Conservation (phyloP, 92 coral and sea anemone genomes). For the Parazoanthus darwini region DNA sequence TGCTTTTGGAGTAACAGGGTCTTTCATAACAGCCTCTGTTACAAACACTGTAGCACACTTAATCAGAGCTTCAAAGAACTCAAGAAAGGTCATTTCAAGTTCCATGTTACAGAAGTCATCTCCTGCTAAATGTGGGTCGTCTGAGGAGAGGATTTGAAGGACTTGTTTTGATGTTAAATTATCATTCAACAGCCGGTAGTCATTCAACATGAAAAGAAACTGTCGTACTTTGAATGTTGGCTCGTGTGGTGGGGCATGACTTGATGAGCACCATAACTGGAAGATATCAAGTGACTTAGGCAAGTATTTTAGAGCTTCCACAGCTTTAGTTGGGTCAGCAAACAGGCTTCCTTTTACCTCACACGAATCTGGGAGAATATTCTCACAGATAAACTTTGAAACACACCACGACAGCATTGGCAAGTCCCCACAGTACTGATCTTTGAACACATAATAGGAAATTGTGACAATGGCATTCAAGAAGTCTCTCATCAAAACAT, state of each 20-base stretch:
- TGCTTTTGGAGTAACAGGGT: constrained; percentile 69
- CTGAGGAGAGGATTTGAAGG: constrained; percentile 67
- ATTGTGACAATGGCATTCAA: constrained; percentile 86
- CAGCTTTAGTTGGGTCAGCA: constrained; percentile 65
- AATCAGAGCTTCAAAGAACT: constrained; percentile 89
- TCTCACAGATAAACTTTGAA: constrained; percentile 74
- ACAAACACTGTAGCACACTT: constrained; percentile 90
- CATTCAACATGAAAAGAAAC: constrained; percentile 84
- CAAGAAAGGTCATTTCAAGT: constrained; percentile 92
- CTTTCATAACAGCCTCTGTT: constrained; percentile 78
- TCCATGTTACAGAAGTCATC: constrained; percentile 90
- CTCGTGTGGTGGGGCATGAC: constrained; percentile 66
- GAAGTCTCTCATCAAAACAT: constrained; percentile 87
- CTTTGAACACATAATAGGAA: constrained; percentile 72
- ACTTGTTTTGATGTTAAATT: constrained; percentile 84
- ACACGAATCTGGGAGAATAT: constrained; percentile 77
- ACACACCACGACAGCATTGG: constrained; percentile 84
- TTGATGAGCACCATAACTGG: constrained; percentile 59
- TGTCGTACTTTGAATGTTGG: constrained; percentile 81
- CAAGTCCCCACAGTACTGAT: constrained; percentile 53
- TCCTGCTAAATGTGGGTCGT: constrained; percentile 82
- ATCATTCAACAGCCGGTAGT: constrained; percentile 72
- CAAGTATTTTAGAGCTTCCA: constrained; percentile 74
- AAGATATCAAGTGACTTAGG: constrained; percentile 74
- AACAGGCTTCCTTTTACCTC: constrained; percentile 76